These are phyloP conservation scores for Polia nebulosa DNA, from an alignment of 2,888 invertebrate genomes.

Conservation along the genomic window DNA sequence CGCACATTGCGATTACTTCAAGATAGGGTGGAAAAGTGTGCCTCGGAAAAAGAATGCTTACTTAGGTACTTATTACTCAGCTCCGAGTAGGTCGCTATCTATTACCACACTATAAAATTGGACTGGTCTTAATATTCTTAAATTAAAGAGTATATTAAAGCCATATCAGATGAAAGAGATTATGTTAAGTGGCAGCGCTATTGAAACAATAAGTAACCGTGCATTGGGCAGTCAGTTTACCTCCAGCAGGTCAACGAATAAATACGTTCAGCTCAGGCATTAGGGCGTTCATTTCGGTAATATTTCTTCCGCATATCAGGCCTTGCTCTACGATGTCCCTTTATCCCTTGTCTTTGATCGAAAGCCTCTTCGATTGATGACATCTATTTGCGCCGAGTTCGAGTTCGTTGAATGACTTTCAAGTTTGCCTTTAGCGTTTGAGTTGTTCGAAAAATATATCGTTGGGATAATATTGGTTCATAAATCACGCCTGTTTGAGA, in stretches of 20 bases:
- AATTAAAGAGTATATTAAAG: slow-evolving; percentile 19
- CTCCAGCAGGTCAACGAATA: slow-evolving; percentile 62
- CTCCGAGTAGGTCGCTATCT: neutral
- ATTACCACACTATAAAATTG: neutral
- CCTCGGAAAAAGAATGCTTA: neutral
- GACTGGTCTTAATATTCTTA: neutral
- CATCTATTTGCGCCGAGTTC: slow-evolving; percentile 83
- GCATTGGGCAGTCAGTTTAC: slow-evolving; percentile 41
- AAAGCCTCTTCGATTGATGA: slow-evolving; percentile 87
- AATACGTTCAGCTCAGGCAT: slow-evolving; percentile 71
- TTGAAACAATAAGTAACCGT: slow-evolving; percentile 36
- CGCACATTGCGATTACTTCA: slow-evolving; percentile 10
- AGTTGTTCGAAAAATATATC: slow-evolving; percentile 72
- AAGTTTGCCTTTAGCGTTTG: slow-evolving; percentile 71
- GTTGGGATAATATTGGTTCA: slow-evolving; percentile 24
- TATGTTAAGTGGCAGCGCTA: slow-evolving; percentile 17
- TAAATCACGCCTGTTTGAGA: slow-evolving; percentile 16
- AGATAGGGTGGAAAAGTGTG: neutral
- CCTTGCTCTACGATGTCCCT: slow-evolving; percentile 77
- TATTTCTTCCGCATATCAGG: slow-evolving; percentile 85
- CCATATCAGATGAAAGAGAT: slow-evolving; percentile 9
- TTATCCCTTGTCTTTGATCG: slow-evolving; percentile 88
- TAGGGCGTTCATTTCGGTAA: slow-evolving; percentile 77
- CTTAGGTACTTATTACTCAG: neutral
- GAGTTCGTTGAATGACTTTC: slow-evolving; percentile 80